These are phyloP conservation scores for Frankliniella fusca DNA, from an alignment of 2,888 invertebrate species.

Conservation along the genomic window DNA sequence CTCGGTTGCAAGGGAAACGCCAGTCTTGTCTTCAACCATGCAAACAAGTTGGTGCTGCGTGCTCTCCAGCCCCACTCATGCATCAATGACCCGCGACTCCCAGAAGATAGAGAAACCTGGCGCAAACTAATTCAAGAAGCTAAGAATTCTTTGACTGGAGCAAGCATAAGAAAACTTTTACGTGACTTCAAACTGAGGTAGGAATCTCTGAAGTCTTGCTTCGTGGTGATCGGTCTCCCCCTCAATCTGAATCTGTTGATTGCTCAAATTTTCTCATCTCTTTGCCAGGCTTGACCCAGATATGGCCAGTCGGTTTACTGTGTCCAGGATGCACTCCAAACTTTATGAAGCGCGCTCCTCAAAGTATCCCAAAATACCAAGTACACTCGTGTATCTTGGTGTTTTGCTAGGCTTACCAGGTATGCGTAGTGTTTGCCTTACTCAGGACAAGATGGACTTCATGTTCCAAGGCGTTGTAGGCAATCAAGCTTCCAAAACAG, in stretches of 20 bases:
- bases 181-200: neutral
- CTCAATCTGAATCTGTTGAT: no score
- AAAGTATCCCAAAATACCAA: neutral
- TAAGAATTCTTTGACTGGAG: neutral
- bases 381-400: neutral
- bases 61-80: neutral
- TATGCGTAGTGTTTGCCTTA: neutral
- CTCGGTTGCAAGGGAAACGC: neutral
- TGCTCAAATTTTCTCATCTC: no score
- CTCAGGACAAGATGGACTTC: neutral
- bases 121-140: neutral
- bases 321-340: neutral
- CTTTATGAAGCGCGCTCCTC: neutral
- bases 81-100: neutral
- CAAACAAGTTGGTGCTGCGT: no score
- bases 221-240: no score
- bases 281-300: fast-evolving
- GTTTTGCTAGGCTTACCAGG: no score
- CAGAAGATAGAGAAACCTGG: neutral
- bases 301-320: neutral
- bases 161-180: neutral
- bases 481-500: neutral
- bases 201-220: no score
- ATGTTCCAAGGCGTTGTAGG: neutral
- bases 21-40: neutral